Base-by-base conservation (phyloP, 2,113 vertebrate genomes). In the Canis aureus region DNA sequence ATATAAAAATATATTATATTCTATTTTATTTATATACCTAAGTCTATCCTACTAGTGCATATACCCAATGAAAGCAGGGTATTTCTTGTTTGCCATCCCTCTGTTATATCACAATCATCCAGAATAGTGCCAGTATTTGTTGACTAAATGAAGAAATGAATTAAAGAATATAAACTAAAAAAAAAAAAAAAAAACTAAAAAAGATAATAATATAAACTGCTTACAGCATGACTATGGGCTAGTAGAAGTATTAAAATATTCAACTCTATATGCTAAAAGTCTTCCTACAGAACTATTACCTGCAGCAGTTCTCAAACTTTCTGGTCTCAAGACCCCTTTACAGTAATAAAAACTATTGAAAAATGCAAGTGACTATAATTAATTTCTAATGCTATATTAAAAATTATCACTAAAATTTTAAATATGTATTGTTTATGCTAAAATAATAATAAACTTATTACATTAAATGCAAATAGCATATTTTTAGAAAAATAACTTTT, bases 91-190 rank as follows among this genome's bases (percentile, higher is more conserved):
- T 89, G 32, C 27, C 53, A 94, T 94, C 32, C 8, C 7, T 64
- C n/a, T 83, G 35, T 29, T 64, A 1, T 59, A n/a, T 27, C 13
- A 2, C 59, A 8, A 19, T 71, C 8, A 51, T 13, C 32, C 71
- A 64, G 20, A 78, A 38, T 8, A 38, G 2, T 79, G 10, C 22
- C 6, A 19, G 0, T 59, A 73, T 66, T 93, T 91, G 17, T 25
- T 93, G 74, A 76, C 8, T 86, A 27, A 87, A 73, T 66, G 5
- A 96, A 64, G 43, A 92, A 91, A 71, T 91, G 20, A 73, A 53
- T 78, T 60, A 64, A 17, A 62, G 11, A 89, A 29, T 25, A 67
- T 43, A 57, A 43, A 43, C 43, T 43, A 43, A 43, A 43, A 43
- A 43, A 43, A 43, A 43, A 43, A 43, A 43, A 38, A 38, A 38